phyloP scores from a whole-genome alignment of 2,113 vertebrate genomes.

The Acinonyx jubatus region DNA sequence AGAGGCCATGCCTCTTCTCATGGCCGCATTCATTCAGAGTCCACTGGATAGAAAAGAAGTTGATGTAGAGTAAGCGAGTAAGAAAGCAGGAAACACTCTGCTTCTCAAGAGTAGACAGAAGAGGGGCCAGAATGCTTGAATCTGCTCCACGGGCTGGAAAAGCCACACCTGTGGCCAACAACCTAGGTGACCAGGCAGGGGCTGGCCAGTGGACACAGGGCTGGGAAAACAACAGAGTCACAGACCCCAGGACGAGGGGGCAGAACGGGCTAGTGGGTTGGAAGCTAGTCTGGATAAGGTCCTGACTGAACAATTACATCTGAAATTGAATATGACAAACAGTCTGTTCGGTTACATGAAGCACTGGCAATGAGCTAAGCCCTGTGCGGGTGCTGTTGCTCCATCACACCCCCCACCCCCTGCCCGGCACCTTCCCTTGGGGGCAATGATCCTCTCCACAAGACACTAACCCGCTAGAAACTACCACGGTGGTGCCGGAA shows the following conservation, averaged over 20 bases:
- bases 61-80: neutral
- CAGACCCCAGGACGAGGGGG: neutral
- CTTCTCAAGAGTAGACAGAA: neutral
- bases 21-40: neutral
- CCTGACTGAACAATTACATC: neutral
- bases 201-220: neutral
- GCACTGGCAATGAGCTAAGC: accelerated
- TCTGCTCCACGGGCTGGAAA: neutral
- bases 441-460: neutral
- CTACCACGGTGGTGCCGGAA: neutral
- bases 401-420: accelerated
- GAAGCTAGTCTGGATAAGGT: neutral
- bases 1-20: neutral
- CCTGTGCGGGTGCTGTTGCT: too few relatives aligned
- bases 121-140: neutral
- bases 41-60: neutral
- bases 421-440: accelerated
- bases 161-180: neutral
- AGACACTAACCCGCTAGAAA: neutral
- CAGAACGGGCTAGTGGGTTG: neutral
- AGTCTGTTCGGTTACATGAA: neutral
- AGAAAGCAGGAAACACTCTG: neutral
- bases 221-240: neutral
- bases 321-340: conserved; percentile 18
- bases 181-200: neutral